phyloP scores from a whole-genome alignment of 2,113 vertebrate species.

The Hippocampus zosterae region DNA sequence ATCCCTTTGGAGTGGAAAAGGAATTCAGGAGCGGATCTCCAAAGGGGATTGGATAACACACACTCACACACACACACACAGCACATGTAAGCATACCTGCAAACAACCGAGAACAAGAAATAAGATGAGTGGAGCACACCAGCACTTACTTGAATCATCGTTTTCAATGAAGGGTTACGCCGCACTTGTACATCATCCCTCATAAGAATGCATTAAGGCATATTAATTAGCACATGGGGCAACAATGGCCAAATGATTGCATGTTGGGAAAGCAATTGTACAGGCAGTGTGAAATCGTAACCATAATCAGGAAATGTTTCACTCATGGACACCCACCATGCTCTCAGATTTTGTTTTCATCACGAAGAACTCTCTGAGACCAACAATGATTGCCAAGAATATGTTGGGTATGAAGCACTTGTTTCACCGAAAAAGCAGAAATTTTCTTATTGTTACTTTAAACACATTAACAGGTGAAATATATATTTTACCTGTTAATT shows the following conservation, averaged over 20 bases:
- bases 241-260: neutral
- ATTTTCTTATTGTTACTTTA: no score
- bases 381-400: neutral
- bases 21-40: constrained; percentile 18
- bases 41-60: neutral
- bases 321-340: neutral
- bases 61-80: no score
- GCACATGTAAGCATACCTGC: neutral
- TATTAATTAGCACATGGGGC: constrained; percentile 9
- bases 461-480: no score
- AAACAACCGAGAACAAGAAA: neutral
- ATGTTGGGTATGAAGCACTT: neutral
- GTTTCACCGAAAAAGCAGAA: no score
- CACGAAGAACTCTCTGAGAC: neutral
- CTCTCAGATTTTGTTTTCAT: neutral
- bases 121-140: neutral
- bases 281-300: constrained; percentile 9
- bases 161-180: constrained; percentile 20
- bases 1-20: constrained; percentile 12
- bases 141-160: constrained; percentile 16
- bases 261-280: constrained; percentile 8
- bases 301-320: constrained; percentile 10
- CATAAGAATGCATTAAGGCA: neutral
- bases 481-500: no score
- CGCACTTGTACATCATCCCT: constrained; percentile 11